These are phyloP conservation scores for Antigone vipio DNA, from an alignment of 2,113 vertebrate species.

Conservation along the genomic window DNA sequence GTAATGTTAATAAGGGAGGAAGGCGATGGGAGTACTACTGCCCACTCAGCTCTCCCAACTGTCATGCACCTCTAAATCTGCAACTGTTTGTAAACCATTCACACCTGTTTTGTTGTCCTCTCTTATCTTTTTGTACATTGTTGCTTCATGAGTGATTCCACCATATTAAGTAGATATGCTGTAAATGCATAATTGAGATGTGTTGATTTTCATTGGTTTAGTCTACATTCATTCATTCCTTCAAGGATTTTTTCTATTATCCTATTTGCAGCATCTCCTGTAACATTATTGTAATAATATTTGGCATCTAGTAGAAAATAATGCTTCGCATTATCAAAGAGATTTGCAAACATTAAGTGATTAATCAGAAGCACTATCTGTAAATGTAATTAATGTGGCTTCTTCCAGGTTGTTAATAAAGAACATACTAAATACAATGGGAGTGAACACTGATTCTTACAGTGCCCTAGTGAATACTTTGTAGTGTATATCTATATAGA, in stretches of 20 bases:
- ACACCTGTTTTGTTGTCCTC: neutral
- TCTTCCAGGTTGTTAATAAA: neutral
- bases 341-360: neutral
- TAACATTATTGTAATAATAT: neutral
- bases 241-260: neutral
- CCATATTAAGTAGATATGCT: neutral
- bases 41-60: neutral
- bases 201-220: neutral
- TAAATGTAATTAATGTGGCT: neutral
- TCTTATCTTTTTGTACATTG: neutral
- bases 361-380: neutral
- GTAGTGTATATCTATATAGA: neutral
- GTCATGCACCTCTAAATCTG: neutral
- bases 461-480: neutral
- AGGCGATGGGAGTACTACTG: neutral
- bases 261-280: neutral
- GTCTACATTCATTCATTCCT: neutral
- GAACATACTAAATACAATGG: neutral
- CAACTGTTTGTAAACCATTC: neutral
- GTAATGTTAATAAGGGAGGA: neutral
- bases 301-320: neutral
- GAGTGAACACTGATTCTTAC: neutral
- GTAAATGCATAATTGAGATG: neutral
- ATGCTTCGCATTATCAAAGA: neutral
- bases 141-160: neutral